Percentiles rank a stretch among this genome's conserved stretches.
These are phyloP conservation scores for Taxidea taxus DNA, from an alignment of 2,113 vertebrate genomes.

Conservation along the genomic window DNA sequence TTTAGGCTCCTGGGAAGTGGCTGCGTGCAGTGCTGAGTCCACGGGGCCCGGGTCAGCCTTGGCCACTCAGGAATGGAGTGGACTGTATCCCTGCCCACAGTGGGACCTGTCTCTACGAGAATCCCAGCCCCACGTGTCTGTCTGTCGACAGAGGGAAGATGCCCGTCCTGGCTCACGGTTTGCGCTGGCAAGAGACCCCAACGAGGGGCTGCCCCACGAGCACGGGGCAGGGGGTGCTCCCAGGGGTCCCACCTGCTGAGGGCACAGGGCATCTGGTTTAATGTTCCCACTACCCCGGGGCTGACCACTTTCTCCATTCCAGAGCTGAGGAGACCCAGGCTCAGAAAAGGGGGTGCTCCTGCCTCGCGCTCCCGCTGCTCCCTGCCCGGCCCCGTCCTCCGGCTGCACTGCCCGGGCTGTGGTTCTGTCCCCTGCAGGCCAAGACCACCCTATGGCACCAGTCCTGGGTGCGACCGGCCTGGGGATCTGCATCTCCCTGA, in stretches of 20 bases:
- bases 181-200: background rate
- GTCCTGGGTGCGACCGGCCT: background rate
- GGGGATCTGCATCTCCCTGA: background rate
- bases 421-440: rapidly evolving
- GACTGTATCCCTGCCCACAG: background rate
- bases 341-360: rapidly evolving
- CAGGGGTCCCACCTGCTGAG: rapidly evolving
- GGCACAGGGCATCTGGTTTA: background rate
- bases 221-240: rapidly evolving
- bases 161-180: rapidly evolving
- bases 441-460: too few relatives aligned
- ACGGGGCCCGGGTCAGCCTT: rapidly evolving
- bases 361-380: rapidly evolving
- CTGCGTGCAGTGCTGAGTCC: background rate
- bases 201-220: rapidly evolving
- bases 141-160: background rate
- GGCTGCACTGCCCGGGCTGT: rapidly evolving
- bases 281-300: rapidly evolving
- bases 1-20: background rate
- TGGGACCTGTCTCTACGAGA: rapidly evolving
- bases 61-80: rapidly evolving
- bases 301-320: rapidly evolving
- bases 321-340: background rate
- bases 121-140: background rate
- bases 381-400: rapidly evolving